Evolutionary conservation across 2,797 vertebrate genomes (phyloP), one percentile per base, ranked within the genome.

Genomic region (Mormyrops attenuatus): DNA sequence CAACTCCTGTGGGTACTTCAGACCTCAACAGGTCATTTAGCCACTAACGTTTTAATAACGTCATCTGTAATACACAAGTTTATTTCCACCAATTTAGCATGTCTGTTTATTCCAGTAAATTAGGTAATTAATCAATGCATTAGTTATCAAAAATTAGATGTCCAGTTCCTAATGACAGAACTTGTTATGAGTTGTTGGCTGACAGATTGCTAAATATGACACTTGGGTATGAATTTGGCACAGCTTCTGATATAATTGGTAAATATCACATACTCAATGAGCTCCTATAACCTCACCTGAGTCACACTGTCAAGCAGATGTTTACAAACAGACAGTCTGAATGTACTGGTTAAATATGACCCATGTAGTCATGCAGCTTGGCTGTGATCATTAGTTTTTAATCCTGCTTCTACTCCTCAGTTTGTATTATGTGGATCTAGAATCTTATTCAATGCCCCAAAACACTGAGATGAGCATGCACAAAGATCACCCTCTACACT

Each of bases 391-490:
- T 88, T 90, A 88, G 60, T 88, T 7, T 41, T 26, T 13, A 82
- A 41, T 69, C 52, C 22, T n/a, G 55, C 26, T 60, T 90, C 57
- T 20, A n/a, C 26, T 53, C 84, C 26, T n/a, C 55, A 22, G 13
- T 60, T 41, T 15, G 41, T 69, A 90, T 89, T 80, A 80, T 15
- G 52, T 60, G 90, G 9, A 2, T 90, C 77, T 89, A 69, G 60
- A 50, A 89, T 89, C 49, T 77, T 55, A 49, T 66, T 92, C 93
- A 53, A 77, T 89, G n/a, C 50, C 41, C 77, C 13, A 85, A 88
- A 80, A 57, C 44, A 90, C 88, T 90, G 91, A 88, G 80, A 52
- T 38, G 50, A 89, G 92, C 85, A 93, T 93, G 92, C 90, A 91
- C 57, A 91, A 5, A 82, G 89, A 69, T 11, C 66, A 20, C 69